Base-by-base conservation (phyloP, 2,113 vertebrate genomes). In the Hippoglossus stenolepis region DNA sequence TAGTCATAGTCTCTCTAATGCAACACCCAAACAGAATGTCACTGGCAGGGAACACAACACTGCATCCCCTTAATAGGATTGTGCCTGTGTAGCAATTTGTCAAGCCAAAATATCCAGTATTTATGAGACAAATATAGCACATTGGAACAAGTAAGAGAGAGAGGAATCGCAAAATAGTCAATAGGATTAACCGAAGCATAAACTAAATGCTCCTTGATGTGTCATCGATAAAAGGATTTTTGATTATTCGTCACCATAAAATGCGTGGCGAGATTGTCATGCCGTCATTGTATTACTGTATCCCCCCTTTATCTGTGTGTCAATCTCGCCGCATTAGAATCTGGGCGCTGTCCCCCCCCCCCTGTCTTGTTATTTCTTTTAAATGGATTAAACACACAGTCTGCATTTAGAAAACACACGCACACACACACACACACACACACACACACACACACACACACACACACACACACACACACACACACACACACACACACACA, bases 201-300 rank as follows among this genome's bases (percentile, higher is more conserved):
- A 93, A 90, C 87, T 92, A 92, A 92, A 93, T 90, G 86, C 88
- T 87, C 84, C 92, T 92, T 92, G 93, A 94, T 94, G 93, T 92
- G 80, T 92, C 92, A 89, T 92, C 79, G 93, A 94, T 95, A 94
- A 94, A 93, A 88, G 92, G 90, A 94, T 94, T 93, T 92, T 85
- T 92, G 91, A 94, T 94, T 90, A 92, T 94, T 93, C 88, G 82
- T 92, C 88, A 85, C 84, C 92, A 90, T 91, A 93, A 91, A 93
- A 90, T 58, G 89, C 86, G 78, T 74, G 86, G 87, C 78, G 43
- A 90, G 90, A 90, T 91, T 91, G 90, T 92, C 91, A 93, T 93
- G 90, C 75, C 65, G 82, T 90, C 85, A 90, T 91, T 92, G 88
- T 93, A 82, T 91, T 86, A 88, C 85, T 83, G 89, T 85, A 78